These are phyloP conservation scores for Sphenodon punctatus DNA, from an alignment of 2,797 vertebrate genomes.

Conservation along the genomic window DNA sequence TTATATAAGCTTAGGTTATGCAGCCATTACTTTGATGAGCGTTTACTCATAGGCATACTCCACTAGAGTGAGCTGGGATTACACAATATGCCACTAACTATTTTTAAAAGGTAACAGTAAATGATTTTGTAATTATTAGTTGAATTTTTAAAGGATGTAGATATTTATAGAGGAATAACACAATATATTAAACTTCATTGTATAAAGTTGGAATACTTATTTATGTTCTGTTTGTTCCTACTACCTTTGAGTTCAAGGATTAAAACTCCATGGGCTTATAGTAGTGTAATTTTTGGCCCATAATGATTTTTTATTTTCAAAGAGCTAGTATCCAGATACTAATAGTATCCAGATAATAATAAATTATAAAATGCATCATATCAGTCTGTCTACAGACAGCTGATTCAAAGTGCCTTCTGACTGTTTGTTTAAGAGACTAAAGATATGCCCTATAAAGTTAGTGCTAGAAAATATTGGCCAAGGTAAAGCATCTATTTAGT, in stretches of 20 bases:
- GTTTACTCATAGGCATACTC: neutral
- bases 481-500: conserved; percentile 8
- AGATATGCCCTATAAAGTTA: neutral
- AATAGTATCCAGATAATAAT: neutral
- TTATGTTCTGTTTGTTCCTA: neutral
- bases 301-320: neutral
- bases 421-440: neutral
- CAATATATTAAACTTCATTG: neutral
- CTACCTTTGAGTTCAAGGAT: neutral
- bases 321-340: too few species aligned
- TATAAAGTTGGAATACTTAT: neutral
- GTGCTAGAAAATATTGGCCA: conserved; percentile 6
- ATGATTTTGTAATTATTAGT: neutral
- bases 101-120: neutral
- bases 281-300: neutral
- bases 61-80: neutral
- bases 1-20: neutral
- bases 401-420: neutral
- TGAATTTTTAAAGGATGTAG: neutral
- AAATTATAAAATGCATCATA: neutral
- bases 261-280: neutral
- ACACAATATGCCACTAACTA: neutral
- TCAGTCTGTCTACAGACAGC: neutral
- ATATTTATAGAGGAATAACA: neutral
- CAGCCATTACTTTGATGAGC: neutral